Base-by-base conservation (phyloP, 2,888 invertebrate genomes). In the Parasteatoda lunata region DNA sequence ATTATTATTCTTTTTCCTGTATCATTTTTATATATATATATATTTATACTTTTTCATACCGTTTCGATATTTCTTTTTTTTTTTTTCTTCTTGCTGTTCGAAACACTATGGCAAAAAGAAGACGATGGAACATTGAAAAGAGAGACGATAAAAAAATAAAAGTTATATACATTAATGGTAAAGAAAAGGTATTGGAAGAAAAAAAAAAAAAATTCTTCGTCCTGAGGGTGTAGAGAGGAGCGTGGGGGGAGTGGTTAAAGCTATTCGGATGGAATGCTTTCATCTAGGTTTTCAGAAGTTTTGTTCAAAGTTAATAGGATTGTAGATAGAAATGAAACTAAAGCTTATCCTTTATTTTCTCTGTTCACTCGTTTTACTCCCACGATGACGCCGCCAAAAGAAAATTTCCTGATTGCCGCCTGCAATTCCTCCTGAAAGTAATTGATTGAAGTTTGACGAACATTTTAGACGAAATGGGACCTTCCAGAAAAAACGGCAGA, bases 221-320 rank as follows among this genome's bases (percentile, higher is more conserved):
- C 78, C 78, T 73, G 52, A 13, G 75, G 83, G 70, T 45, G 77
- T 49, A 51, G 52, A 4, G 49, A 66, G 77, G 30, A 30, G 30
- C 1, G 30, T 30, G 30, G 54, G 66, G 72, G 77, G 52, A 71
- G 81, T 68, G 77, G 86, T 86, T 86, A 82, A 86, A 86, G 86
- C 86, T 86, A 81, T 86, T 81, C 66, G 77, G 81, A 77, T 82
- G 77, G 86, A 82, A 82, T 71, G 86, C 86, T 86, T 86, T 86
- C 86, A 86, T 86, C 86, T 86, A 45, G 77, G 86, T 77, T 86
- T 86, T 86, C 86, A 81, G 86, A 81, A 86, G 86, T 86, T 86
- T 86, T 86, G 81, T 86, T 86, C 81, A 86, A 86, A 86, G 86
- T 85, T 86, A 86, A 86, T 86, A 86, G 81, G 86, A 86, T 86